Evolutionary conservation across 2,113 vertebrate genomes (phyloP), one percentile per base, ranked within the genome.

Genomic region (Gymnarchus niloticus): DNA sequence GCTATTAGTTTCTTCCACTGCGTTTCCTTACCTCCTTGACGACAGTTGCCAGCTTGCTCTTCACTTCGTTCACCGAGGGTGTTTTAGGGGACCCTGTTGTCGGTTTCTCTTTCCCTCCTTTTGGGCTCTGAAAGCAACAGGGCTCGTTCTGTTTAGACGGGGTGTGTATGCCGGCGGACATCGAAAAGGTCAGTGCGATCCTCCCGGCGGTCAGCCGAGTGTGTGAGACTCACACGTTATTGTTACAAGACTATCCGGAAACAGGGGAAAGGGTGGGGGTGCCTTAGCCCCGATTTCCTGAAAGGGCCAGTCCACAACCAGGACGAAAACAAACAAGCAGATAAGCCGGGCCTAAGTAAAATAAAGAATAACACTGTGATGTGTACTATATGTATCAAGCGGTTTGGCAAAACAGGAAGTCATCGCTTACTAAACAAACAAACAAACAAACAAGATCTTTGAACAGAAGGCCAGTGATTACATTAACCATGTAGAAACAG

Each of bases 31-130:
- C 95, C 93, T 95, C 93, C 83, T 93, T 94, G 87, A 91, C 93
- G 25, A 89, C 90, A 1, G 92, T 85, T 33, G 91, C 90, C 87
- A 95, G 91, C 89, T 93, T 94, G 92, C 6, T 92, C 91, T 93
- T 95, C 86, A 95, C 88, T 84, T 95, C 94, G 4, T 86, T 76
- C 86, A 95, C 78, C 52, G 88, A 89, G 46, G 84, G 90, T 61
- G 91, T 80, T 85, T 94, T 94, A 9, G 87, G 84, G 44, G 91
- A 86, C 25, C 92, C 90, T 33, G 92, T 89, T 86, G 90, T 90
- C 69, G 89, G 61, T 91, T 93, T 93, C 88, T 92, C 93, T 93
- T 93, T 94, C 73, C 87, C 92, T 21, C 87, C 90, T 83, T 85
- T 84, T 85, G 88, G 88, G 88, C 61, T 89, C 95, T 95, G 87